Base-by-base conservation (phyloP, 2,113 vertebrate species). In the Cisticola juncidis region DNA sequence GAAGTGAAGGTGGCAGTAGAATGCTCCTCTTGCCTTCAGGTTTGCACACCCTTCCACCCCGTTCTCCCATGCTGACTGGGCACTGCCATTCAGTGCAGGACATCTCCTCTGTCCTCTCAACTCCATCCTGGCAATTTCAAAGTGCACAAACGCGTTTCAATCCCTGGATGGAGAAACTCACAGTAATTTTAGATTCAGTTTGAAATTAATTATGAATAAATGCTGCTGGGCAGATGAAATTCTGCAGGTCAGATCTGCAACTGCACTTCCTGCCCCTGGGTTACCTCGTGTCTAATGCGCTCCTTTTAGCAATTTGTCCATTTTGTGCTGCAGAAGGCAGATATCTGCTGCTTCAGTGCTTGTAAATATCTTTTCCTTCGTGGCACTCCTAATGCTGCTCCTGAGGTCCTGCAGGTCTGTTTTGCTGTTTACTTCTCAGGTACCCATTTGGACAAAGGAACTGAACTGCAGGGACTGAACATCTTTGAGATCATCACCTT, bases 121-220 rank as follows among this genome's bases (percentile, higher is more conserved):
- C 18, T 56, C 20, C 31, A 4, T 47, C 19, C 56, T 70, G 6
- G 23, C 22, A 7, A 23, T 77, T 72, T 73, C 76, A 54, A 73
- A 92, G 50, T 6, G 50, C 42, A 11, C 2, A 11, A 58, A 42
- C 0, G 0, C 10, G 6, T 70, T 82, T 69, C 66, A 4, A 25
- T 17, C 31, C 33, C 42, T 44, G 29, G 14, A 57, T 66, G 50
- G 24, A 73, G 40, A 92, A 92, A 42, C 26, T 40, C 4, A 1
- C 7, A 24, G 68, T 38, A 60, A 92, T 51, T 60, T 79, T 77
- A 60, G 51, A 79, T 56, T 68, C 24, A 33, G 1, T 78, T 71
- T 84, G 15, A 74, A 84, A 84, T 56, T 1, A 70, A 42, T 78
- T 74, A 78, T 48, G 50, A 85, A 71, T 29, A 78, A 42, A 17